Evolutionary conservation across 1,140 invertebrate genomes (phyloP).

Genomic region (Lepidostoma basale): DNA sequence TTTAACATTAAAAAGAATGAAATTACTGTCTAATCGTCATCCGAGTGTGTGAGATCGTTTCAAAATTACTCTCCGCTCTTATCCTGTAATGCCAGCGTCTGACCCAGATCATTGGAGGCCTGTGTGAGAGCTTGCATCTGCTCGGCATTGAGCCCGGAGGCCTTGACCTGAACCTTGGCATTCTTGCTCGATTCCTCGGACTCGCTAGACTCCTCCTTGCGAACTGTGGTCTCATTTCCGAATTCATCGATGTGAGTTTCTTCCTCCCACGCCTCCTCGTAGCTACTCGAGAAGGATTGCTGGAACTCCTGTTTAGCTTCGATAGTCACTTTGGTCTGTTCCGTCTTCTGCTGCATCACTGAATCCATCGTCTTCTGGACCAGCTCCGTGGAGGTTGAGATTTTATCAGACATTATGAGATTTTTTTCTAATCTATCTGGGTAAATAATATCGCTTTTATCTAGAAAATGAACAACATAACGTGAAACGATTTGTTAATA

Average conservation of each 20-base stretch:
- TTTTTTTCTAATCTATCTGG: neutral
- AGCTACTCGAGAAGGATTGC: slow-evolving; percentile 56
- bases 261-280: slow-evolving; percentile 59
- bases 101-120: slow-evolving; percentile 57
- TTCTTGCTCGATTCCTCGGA: slow-evolving; percentile 57
- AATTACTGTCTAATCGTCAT: slow-evolving; percentile 42
- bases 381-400: slow-evolving; percentile 46
- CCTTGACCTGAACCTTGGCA: slow-evolving; percentile 59
- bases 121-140: slow-evolving; percentile 60
- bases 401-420: slow-evolving; percentile 41
- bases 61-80: slow-evolving; percentile 22
- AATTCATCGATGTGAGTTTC: slow-evolving; percentile 57
- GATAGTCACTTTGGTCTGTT: slow-evolving; percentile 52
- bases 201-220: slow-evolving; percentile 56
- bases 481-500: neutral
- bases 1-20: too few species aligned
- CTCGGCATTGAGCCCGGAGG: slow-evolving; percentile 55
- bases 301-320: slow-evolving; percentile 59
- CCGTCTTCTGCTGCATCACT: slow-evolving; percentile 54
- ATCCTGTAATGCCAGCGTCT: slow-evolving; percentile 53
- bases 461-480: neutral
- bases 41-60: neutral
- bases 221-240: slow-evolving; percentile 57
- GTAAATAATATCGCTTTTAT: neutral
- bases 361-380: slow-evolving; percentile 60